Percentiles rank a stretch among this genome's conserved stretches.
Conservation (phyloP, 2,797 vertebrate species). For the Bryconaethiops microstoma region DNA sequence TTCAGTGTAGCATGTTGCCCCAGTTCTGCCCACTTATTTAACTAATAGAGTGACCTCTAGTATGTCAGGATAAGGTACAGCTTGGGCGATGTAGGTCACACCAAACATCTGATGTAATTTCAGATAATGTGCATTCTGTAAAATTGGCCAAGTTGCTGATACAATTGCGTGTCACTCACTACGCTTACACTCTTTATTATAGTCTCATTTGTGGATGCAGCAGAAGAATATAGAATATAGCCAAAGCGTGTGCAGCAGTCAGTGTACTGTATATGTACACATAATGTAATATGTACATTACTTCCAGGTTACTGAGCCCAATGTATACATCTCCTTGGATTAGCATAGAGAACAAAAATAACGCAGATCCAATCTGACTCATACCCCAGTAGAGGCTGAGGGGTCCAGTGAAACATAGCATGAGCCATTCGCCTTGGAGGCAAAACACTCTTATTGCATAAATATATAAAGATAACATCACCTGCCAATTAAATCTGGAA, state of each 20-base stretch:
- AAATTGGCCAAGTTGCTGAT: neutral
- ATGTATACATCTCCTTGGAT: conserved; percentile 30
- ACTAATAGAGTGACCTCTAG: conserved; percentile 36
- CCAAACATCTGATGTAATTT: conserved; percentile 17
- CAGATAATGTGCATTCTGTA: neutral
- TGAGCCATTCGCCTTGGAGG: conserved; percentile 17
- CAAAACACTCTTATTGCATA: neutral
- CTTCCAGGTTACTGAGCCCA: conserved; percentile 50
- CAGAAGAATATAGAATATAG: neutral
- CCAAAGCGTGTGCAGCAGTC: conserved; percentile 19
- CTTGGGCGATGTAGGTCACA: conserved; percentile 30
- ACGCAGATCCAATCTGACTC: conserved; percentile 19
- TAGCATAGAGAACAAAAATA: conserved; percentile 1
- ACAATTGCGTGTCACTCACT: neutral
- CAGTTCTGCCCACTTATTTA: conserved; percentile 37
- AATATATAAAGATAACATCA: conserved; percentile 6
- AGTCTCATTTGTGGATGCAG: neutral
- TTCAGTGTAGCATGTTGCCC: conserved; percentile 41
- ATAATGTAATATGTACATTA: conserved; percentile 42
- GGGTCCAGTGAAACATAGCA: conserved; percentile 17
- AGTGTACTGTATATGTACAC: neutral
- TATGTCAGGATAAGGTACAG: conserved; percentile 13
- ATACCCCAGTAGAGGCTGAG: conserved; percentile 16
- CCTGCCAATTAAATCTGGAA: conserved; percentile 24
- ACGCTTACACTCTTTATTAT: neutral